phyloP scores from a whole-genome alignment of 1,140 invertebrate species.

The Euura saliciscinereae region DNA sequence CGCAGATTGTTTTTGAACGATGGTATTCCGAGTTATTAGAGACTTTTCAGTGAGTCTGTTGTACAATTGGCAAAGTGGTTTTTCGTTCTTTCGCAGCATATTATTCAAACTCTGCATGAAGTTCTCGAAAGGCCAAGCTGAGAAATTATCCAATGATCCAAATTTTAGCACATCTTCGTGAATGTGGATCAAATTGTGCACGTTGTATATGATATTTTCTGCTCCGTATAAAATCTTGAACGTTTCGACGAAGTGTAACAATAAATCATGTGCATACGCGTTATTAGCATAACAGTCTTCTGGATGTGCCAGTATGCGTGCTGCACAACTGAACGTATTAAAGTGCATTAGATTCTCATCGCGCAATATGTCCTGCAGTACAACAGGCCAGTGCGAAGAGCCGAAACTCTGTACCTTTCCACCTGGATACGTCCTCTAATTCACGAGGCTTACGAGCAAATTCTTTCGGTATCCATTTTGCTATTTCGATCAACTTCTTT shows the following conservation, averaged over 20 bases:
- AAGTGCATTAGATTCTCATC: constrained; percentile 13
- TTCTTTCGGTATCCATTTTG: constrained; percentile 27
- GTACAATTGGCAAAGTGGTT: constrained; percentile 21
- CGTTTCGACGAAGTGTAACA: constrained; percentile 10
- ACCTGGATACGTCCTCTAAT: constrained; percentile 28
- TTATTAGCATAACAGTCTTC: constrained; percentile 11
- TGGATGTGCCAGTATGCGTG: constrained; percentile 14
- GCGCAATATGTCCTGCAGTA: constrained; percentile 22
- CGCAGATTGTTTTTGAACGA: neutral
- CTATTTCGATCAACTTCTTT: neutral
- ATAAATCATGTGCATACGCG: constrained; percentile 14
- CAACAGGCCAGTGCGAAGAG: constrained; percentile 34
- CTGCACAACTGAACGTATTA: constrained; percentile 7
- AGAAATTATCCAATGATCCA: constrained; percentile 20
- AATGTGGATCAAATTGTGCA: constrained; percentile 26
- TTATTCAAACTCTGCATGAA: constrained; percentile 18
- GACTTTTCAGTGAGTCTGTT: neutral
- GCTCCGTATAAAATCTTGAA: constrained; percentile 13
- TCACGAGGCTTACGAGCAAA: constrained; percentile 36
- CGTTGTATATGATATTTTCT: constrained; percentile 20
- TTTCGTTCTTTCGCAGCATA: constrained; percentile 21
- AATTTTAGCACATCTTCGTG: constrained; percentile 18
- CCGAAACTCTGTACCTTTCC: constrained; percentile 43
- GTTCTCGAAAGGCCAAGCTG: constrained; percentile 24
- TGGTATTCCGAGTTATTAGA: neutral